Percentiles rank a stretch among this genome's conserved stretches.
Conservation (phyloP, 2,797 vertebrate species). For the Melanotaenia maccullochi region DNA sequence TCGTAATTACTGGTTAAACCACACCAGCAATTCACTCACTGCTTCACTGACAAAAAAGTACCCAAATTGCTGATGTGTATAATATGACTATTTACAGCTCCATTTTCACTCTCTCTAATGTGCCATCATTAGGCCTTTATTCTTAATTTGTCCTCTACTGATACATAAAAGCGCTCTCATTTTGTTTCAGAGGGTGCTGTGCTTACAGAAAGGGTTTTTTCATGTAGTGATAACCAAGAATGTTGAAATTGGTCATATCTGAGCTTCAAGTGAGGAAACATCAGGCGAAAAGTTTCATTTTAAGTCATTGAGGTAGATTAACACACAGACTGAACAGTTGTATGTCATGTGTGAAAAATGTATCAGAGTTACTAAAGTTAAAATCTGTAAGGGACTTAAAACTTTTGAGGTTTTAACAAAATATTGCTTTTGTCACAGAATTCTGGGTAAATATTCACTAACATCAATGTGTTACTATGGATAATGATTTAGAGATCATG, state of each 20-base stretch:
- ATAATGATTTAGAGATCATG: no score
- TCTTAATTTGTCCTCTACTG: not conserved
- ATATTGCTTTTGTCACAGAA: no score
- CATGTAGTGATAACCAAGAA: not conserved
- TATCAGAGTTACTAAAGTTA: not conserved
- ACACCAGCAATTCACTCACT: constrained; percentile 8
- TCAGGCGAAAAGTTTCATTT: constrained; percentile 22
- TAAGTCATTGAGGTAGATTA: not conserved
- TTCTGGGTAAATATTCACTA: no score
- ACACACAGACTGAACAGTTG: not conserved
- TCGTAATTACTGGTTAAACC: constrained; percentile 40
- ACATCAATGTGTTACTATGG: no score
- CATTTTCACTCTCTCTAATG: not conserved
- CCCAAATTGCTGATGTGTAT: not conserved
- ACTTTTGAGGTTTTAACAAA: no score
- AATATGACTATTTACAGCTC: not conserved
- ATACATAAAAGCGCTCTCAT: not conserved
- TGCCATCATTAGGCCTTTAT: constrained; percentile 4
- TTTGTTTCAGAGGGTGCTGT: constrained; percentile 16
- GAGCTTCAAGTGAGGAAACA: not conserved
- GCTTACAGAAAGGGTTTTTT: constrained; percentile 12
- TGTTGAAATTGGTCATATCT: not conserved
- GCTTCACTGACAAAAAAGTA: constrained; percentile 19
- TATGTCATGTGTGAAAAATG: not conserved
- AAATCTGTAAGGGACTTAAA: not conserved